Percentiles rank a stretch among this genome's conserved stretches.
Conservation (phyloP, 1,140 invertebrate species). For the Drosophila parvula region DNA sequence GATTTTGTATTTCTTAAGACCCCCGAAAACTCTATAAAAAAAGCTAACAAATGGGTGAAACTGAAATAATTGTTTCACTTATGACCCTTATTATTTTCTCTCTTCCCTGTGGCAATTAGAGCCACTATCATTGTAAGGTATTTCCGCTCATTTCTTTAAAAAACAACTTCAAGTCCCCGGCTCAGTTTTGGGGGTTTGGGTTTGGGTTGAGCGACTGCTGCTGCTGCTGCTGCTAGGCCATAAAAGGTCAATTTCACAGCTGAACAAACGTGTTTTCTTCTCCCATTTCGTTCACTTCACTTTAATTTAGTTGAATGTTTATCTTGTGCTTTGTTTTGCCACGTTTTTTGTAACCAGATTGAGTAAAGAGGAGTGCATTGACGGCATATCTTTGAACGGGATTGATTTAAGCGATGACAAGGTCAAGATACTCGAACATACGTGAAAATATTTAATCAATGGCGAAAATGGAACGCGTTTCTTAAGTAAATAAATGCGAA, state of each 20-base stretch:
- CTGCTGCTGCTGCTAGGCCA: slow-evolving; percentile 40
- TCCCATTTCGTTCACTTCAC: slow-evolving; percentile 29
- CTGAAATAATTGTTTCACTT: slow-evolving; percentile 30
- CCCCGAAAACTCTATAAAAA: neutral
- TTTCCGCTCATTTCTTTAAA: slow-evolving; percentile 68
- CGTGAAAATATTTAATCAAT: slow-evolving; percentile 56
- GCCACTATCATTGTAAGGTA: slow-evolving; percentile 59
- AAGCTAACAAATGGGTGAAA: slow-evolving; percentile 23
- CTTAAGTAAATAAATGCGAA: slow-evolving; percentile 19
- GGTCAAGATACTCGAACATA: slow-evolving; percentile 54
- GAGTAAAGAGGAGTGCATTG: slow-evolving; percentile 24
- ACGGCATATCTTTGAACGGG: slow-evolving; percentile 63
- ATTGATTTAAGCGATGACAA: slow-evolving; percentile 57
- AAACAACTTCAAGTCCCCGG: slow-evolving; percentile 22
- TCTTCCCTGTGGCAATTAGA: slow-evolving; percentile 44
- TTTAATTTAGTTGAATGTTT: slow-evolving; percentile 46
- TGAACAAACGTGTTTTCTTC: slow-evolving; percentile 73
- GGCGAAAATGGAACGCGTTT: slow-evolving; percentile 26
- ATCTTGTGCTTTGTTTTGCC: slow-evolving; percentile 52
- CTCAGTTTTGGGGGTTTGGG: slow-evolving; percentile 29
- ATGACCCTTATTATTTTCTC: slow-evolving; percentile 41
- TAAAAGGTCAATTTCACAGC: slow-evolving; percentile 81
- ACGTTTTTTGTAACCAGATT: slow-evolving; percentile 63
- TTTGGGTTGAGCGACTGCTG: slow-evolving; percentile 8
- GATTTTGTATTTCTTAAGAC: neutral